These are phyloP conservation scores for Caenorhabditis doughertyi DNA, from an alignment of 2,888 invertebrate genomes.

Conservation along the genomic window DNA sequence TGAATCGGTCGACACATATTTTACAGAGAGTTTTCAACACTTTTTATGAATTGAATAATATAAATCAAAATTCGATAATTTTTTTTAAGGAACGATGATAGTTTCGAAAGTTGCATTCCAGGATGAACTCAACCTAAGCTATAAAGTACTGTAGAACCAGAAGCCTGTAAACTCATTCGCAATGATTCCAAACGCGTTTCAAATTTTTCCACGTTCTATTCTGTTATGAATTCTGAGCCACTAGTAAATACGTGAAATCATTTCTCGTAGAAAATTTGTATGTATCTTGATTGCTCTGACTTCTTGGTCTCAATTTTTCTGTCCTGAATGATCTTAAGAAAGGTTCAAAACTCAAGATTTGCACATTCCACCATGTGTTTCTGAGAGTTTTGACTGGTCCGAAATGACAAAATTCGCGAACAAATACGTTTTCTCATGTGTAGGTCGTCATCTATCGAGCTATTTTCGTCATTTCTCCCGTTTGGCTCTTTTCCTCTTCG, in stretches of 20 bases:
- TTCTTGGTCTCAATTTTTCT: background rate
- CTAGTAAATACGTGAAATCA: too few relatives aligned
- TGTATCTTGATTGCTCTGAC: background rate
- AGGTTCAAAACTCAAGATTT: conserved; percentile 8
- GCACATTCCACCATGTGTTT: background rate
- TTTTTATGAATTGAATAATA: background rate
- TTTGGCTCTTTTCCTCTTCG: conserved; percentile 18
- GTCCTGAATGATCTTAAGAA: background rate
- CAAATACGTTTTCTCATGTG: conserved; percentile 44
- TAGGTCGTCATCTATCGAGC: conserved; percentile 42
- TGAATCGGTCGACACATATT: conserved; percentile 22
- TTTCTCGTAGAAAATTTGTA: too few relatives aligned
- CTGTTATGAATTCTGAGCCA: too few relatives aligned
- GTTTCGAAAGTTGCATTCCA: too few relatives aligned
- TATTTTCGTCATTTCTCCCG: conserved; percentile 49
- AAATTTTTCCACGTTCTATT: too few relatives aligned
- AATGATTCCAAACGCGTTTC: too few relatives aligned
- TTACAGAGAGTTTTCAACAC: conserved; percentile 2
- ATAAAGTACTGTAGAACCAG: too few relatives aligned
- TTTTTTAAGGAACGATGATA: background rate
- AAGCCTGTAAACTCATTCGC: too few relatives aligned
- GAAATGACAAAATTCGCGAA: conserved; percentile 48
- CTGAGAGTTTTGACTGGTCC: conserved; percentile 24
- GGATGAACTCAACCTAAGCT: too few relatives aligned
- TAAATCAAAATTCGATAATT: background rate